Conservation (phyloP, 2,888 invertebrate genomes). For the Pachymerium ferrugineum region DNA sequence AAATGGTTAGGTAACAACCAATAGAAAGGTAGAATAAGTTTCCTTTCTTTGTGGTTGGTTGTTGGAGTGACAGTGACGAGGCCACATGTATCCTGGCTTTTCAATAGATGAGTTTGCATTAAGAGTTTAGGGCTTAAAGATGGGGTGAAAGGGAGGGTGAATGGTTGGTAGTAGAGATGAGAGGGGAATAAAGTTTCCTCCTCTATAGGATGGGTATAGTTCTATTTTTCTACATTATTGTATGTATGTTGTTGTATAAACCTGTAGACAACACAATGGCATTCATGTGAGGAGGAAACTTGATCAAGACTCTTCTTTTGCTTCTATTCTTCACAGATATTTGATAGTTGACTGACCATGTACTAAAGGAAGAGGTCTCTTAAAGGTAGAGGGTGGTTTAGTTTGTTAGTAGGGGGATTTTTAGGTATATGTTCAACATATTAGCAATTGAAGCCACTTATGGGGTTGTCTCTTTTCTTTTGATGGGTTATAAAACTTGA, state of each 20-base stretch:
- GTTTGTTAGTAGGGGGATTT: not conserved
- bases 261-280: conserved; percentile 21
- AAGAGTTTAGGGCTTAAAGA: conserved; percentile 5
- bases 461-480: conserved; percentile 12
- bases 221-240: conserved; percentile 10
- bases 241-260: conserved; percentile 17
- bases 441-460: conserved; percentile 9
- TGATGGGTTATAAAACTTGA: conserved; percentile 16
- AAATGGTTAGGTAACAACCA: not conserved
- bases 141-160: not conserved
- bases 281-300: conserved; percentile 21
- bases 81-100: conserved; percentile 6
- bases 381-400: not conserved
- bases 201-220: not conserved
- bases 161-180: conserved; percentile 6
- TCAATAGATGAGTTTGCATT: conserved; percentile 11
- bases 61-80: conserved; percentile 21
- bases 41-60: conserved; percentile 21
- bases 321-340: not conserved
- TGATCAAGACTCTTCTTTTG: conserved; percentile 18
- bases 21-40: not conserved
- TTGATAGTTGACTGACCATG: conserved; percentile 14
- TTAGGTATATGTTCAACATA: not conserved
- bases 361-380: conserved; percentile 17
- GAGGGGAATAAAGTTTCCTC: conserved; percentile 10